phyloP scores from a whole-genome alignment of 2,113 vertebrate species.

The Otolemur garnettii region DNA sequence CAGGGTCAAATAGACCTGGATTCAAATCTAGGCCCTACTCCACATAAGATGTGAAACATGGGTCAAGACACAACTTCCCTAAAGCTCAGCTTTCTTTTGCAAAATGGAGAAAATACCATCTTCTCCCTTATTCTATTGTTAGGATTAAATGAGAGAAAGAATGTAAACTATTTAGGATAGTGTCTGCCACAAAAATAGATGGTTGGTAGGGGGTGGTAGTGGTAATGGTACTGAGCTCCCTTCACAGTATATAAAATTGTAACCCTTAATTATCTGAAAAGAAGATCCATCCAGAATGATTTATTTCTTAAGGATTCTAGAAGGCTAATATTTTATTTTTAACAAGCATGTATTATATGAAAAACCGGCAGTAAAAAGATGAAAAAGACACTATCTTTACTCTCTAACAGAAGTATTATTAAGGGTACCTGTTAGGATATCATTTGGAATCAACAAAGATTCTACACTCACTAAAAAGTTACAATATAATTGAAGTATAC shows the following conservation, averaged over 20 bases:
- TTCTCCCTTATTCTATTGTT: background rate
- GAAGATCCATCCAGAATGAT: background rate
- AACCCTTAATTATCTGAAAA: conserved; percentile 12
- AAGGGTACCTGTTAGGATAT: background rate
- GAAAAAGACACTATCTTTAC: background rate
- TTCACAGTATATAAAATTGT: background rate
- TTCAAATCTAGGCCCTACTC: background rate
- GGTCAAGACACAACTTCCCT: background rate
- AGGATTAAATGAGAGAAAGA: conserved; percentile 33
- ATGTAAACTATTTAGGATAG: background rate
- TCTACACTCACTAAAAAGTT: background rate
- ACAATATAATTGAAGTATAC: conserved; percentile 42
- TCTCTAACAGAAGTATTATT: background rate
- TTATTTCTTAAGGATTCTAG: conserved; percentile 56
- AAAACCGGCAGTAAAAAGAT: conserved; percentile 36
- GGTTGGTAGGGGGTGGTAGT: background rate
- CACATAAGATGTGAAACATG: background rate
- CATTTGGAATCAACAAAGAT: conserved; percentile 41
- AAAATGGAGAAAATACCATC: background rate
- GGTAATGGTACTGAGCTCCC: background rate
- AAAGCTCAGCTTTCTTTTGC: background rate
- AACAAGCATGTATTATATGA: background rate
- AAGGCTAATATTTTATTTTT: conserved; percentile 30
- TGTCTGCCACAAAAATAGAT: background rate
- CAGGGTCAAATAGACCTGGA: background rate